Base-by-base conservation (phyloP, 2,888 invertebrate species). In the Stictocephala bisonia region DNA sequence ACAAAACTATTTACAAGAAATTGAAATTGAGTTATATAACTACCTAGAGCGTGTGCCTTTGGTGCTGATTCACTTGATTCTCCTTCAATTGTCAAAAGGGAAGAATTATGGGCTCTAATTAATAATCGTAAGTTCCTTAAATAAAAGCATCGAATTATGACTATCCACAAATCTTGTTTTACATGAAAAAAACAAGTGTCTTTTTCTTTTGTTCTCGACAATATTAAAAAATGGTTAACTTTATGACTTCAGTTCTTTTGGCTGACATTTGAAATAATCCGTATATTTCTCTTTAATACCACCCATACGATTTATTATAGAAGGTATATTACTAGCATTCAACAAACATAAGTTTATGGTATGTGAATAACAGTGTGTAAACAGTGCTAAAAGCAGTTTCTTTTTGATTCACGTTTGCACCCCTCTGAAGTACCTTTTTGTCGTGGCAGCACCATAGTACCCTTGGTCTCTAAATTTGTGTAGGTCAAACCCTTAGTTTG, bases 221-320 rank as follows among this genome's bases (percentile, higher is more conserved):
- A 44, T 15, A 44, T 15, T 9, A 44, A 44, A n/a, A 7, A 9
- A n/a, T n/a, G n/a, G n/a, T 44, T n/a, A 15, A 44, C 15, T 44
- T 44, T 44, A 44, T 4, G 7, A 44, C 15, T 44, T 44, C 11
- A n/a, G 44, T 44, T 44, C 44, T 44, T 6, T 44, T 44, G 11
- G 44, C 44, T 44, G 44, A 44, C 44, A 44, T 44, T n/a, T 44
- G 44, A n/a, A 44, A 44, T 9, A n/a, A 9, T 44, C 44, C n/a
- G n/a, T n/a, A n/a, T n/a, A n/a, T n/a, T n/a, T n/a, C n/a, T n/a
- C n/a, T n/a, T n/a, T n/a, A n/a, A n/a, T n/a, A n/a, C n/a, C n/a
- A n/a, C n/a, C n/a, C n/a, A n/a, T n/a, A n/a, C 48, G 22, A n/a
- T 48, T 48, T 48, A 20, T 48, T 48, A 48, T 48, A 48, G 48